A percentile compares a stretch with the other conserved stretches of the same genome.
Conservation (phyloP, 1,140 invertebrate genomes). For the Gerris buenoi region DNA sequence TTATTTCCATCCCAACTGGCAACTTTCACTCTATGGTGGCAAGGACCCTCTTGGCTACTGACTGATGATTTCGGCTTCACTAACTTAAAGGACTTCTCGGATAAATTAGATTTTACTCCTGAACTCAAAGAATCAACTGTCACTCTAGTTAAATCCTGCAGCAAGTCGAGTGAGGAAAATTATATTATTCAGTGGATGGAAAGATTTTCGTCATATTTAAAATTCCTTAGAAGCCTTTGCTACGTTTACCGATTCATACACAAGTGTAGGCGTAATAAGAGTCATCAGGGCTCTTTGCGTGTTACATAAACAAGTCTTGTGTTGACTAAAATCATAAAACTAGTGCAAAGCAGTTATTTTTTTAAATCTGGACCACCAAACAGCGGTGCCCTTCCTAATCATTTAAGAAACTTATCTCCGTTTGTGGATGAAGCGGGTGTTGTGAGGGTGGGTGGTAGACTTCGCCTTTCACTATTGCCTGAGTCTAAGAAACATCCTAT, state of each 20-base stretch:
- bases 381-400: background rate
- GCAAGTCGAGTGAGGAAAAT: background rate
- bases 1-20: background rate
- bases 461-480: background rate
- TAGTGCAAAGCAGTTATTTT: background rate
- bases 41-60: background rate
- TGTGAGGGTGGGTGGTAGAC: background rate
- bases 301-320: background rate
- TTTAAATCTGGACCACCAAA: background rate
- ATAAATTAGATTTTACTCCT: background rate
- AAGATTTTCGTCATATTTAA: background rate
- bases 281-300: background rate
- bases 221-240: background rate
- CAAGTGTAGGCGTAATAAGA: background rate
- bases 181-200: background rate
- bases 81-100: background rate
- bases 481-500: background rate
- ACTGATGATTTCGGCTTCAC: background rate
- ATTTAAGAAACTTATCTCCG: background rate
- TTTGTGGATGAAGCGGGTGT: background rate
- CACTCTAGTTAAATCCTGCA: background rate
- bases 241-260: background rate
- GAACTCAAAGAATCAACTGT: background rate
- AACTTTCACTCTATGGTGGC: background rate
- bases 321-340: background rate